Evolutionary conservation across 2,888 invertebrate species (phyloP), one percentile per base, ranked within the genome.

Genomic region (Colostygia pectinataria): DNA sequence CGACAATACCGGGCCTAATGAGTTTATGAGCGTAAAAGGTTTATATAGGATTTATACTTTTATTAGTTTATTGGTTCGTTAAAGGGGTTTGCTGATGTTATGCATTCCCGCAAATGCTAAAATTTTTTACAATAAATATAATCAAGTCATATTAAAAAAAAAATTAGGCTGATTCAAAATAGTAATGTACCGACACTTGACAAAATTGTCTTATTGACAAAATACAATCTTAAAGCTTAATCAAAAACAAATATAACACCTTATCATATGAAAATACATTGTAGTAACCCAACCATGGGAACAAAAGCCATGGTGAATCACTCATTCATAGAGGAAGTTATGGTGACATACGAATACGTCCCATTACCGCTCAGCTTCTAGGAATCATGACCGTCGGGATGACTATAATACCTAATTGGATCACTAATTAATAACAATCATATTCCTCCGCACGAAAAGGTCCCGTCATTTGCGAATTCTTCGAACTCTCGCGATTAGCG

Each of bases 21-120:
- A 68, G 72, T 82, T 86, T 84, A 85, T 74, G 81, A 71, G 74
- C 74, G 73, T 83, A 71, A 78, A 80, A 71, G 61, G 66, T 75
- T n/a, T 33, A 59, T 57, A 44, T 47, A 37, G 33, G 38, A 46
- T 52, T 52, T 45, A 50, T 45, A n/a, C n/a, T n/a, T n/a, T n/a
- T n/a, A n/a, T n/a, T n/a, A 38, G 48, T 57, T 57, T 59, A 57
- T 57, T 50, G 52, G 50, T 41, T 29, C 43, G 14, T 18, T 43
- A 29, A 10, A 20, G 10, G 20, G 42, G 33, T 46, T 41, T 32
- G 18, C 27, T 38, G 13, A 18, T 33, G 39, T 38, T 45, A 38
- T 29, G 3, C 29, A 20, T 14, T 31, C 31, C 4, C 3, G n/a
- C n/a, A 31, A 2, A 13, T 15, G 3, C n/a, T 10, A n/a, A 25